Base-by-base conservation (phyloP, 2,797 vertebrate genomes). In the Spheniscus humboldti region DNA sequence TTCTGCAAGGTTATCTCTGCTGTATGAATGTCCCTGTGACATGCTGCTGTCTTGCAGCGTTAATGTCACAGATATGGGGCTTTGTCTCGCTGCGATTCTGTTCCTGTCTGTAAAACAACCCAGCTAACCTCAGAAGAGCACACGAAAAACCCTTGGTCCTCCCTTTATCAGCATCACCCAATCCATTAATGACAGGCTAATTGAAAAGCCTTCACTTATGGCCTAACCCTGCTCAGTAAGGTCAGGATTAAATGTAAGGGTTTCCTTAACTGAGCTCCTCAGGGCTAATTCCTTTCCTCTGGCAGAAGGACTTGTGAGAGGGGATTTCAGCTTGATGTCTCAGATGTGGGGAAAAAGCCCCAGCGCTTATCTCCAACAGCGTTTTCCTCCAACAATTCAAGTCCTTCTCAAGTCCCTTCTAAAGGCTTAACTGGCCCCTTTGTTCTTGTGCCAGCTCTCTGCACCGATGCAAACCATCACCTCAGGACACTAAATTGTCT, bases 111-210 rank as follows among this genome's bases (percentile, higher is more conserved):
- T 56, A 63, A 95, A 88, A 76, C 28, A 83, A 23, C 11, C 9
- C 73, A 57, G 30, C 33, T 75, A 76, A 90, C 39, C 25, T 60
- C 28, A 22, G 56, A 85, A 85, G 28, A 76, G 17, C 13, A 52
- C 0, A 0, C 2, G 2, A 76, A 93, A 67, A 47, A 3, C 10
- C 35, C 27, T 71, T 64, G 39, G 8, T 77, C n/a, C 18, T 88
- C 59, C 18, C 14, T 79, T 85, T 85, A 76, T 79, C 47, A 69
- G 30, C 10, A 22, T 43, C 55, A 47, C 20, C 14, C 37, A 53
- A 37, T 50, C 39, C 45, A 64, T 64, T 74, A 85, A 68, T 30
- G 64, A 71, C 23, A 43, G 16, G 19, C 8, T 74, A 55, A 63
- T 39, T 73, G 48, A 85, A 80, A 84, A 52, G 24, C 52, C 52